These are phyloP conservation scores for Zaprionus bogoriensis DNA, from an alignment of 2,888 invertebrate genomes.

Conservation along the genomic window DNA sequence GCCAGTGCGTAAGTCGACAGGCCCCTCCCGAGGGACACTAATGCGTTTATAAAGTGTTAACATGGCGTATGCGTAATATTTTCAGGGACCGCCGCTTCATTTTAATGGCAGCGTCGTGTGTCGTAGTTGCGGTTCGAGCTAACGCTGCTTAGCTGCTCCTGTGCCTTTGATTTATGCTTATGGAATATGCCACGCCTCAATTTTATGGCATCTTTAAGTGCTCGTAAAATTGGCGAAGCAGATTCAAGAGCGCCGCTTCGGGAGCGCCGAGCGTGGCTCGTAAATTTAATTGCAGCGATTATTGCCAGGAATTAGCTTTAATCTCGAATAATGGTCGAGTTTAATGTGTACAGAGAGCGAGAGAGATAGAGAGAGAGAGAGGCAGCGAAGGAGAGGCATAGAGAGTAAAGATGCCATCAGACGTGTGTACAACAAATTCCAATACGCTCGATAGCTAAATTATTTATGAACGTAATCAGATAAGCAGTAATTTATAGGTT, in stretches of 20 bases:
- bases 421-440: conserved; percentile 9
- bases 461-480: conserved; percentile 10
- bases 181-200: conserved; percentile 51
- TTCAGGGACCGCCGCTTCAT: conserved; percentile 10
- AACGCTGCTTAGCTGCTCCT: not conserved
- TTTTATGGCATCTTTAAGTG: conserved; percentile 52
- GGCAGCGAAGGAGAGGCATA: not conserved
- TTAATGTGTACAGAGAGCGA: not conserved
- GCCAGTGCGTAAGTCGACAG: conserved; percentile 17
- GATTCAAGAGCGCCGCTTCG: conserved; percentile 24
- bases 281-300: conserved; percentile 64
- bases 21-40: conserved; percentile 41
- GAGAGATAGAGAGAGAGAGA: not conserved
- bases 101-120: conserved; percentile 54
- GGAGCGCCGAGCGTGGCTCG: conserved; percentile 24
- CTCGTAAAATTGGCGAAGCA: conserved; percentile 48
- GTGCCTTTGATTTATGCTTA: conserved; percentile 52
- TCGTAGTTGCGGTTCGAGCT: conserved; percentile 9
- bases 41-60: conserved; percentile 77
- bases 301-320: conserved; percentile 53
- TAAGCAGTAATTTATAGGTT: conserved; percentile 1
- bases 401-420: not conserved
- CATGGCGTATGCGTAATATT: conserved; percentile 67
- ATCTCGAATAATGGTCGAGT: conserved; percentile 34
- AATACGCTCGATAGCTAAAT: not conserved